These are phyloP conservation scores for Halocaridina rubra DNA, from an alignment of 2,888 invertebrate species.

Conservation along the genomic window DNA sequence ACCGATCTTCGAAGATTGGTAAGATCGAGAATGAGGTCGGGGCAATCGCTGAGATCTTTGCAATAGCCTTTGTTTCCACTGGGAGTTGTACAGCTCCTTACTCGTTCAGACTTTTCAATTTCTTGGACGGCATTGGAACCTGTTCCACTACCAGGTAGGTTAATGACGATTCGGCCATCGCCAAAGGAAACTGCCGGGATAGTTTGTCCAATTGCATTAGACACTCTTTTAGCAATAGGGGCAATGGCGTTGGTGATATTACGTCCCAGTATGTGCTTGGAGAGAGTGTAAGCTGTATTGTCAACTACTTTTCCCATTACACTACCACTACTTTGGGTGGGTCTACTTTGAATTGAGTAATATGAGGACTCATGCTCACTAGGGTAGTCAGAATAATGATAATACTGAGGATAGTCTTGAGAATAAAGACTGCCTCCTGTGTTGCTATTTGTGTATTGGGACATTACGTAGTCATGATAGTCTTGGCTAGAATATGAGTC, in stretches of 20 bases:
- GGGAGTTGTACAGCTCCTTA: conserved; percentile 81
- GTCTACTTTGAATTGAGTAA: not conserved
- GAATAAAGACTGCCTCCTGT: not conserved
- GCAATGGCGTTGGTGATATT: conserved; percentile 86
- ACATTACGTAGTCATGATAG: conserved; percentile 26
- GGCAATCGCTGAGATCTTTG: conserved; percentile 89
- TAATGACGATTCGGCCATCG: conserved; percentile 66
- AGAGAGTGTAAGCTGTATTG: conserved; percentile 80
- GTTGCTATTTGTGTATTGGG: not conserved
- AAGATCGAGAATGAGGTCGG: conserved; percentile 83
- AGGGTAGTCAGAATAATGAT: not conserved
- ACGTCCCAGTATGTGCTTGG: conserved; percentile 81
- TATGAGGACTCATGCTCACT: not conserved
- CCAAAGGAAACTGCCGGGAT: conserved; percentile 66
- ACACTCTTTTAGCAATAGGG: conserved; percentile 73
- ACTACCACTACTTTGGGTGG: not conserved
- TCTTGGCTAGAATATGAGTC: conserved; percentile 21
- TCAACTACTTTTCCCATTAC: conserved; percentile 35
- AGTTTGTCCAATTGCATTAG: conserved; percentile 65
- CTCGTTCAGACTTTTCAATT: conserved; percentile 66
- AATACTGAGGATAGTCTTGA: not conserved
- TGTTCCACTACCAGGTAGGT: conserved; percentile 63
- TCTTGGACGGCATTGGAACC: not conserved
- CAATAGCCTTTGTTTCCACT: conserved; percentile 84
- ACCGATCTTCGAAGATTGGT: conserved; percentile 85